Evolutionary conservation across 2,113 vertebrate species (phyloP).

Genomic region (Zingel zingel): DNA sequence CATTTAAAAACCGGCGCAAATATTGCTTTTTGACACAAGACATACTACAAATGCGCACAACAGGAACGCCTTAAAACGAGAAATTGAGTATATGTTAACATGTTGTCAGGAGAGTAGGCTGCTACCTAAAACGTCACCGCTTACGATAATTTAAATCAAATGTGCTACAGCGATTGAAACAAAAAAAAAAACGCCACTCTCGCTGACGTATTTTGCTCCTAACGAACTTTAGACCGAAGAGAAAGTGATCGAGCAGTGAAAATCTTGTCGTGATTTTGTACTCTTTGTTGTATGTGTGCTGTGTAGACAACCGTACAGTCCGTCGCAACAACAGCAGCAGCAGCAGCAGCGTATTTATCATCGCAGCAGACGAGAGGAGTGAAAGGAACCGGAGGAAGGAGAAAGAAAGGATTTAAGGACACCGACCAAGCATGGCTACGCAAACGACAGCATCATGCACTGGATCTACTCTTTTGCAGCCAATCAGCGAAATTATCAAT

Average conservation of each 20-base stretch:
- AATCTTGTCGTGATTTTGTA: neutral
- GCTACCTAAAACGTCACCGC: rapidly evolving
- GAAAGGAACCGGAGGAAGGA: slow-evolving; percentile 40
- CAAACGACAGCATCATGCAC: slow-evolving; percentile 88
- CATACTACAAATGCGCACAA: neutral
- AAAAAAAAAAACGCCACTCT: neutral
- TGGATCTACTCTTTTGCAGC: slow-evolving; percentile 93
- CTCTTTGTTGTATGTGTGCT: slow-evolving; percentile 67
- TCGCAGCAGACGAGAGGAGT: slow-evolving; percentile 53
- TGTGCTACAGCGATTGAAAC: too few species aligned
- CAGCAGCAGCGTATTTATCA: slow-evolving; percentile 45
- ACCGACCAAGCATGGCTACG: slow-evolving; percentile 87
- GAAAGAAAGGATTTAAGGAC: slow-evolving; percentile 59
- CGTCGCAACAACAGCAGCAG: slow-evolving; percentile 66
- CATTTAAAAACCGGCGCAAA: neutral
- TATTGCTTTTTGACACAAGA: neutral
- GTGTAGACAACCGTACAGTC: slow-evolving; percentile 71
- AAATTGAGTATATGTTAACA: too few species aligned
- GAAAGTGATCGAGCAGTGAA: neutral
- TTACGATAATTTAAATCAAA: neutral
- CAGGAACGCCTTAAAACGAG: neutral
- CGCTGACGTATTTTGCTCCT: neutral
- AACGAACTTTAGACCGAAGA: neutral
- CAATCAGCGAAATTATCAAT: slow-evolving; percentile 93
- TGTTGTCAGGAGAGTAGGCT: rapidly evolving